Evolutionary conservation across 2,797 vertebrate species (phyloP).

Genomic region (Rhabdomys pumilio): DNA sequence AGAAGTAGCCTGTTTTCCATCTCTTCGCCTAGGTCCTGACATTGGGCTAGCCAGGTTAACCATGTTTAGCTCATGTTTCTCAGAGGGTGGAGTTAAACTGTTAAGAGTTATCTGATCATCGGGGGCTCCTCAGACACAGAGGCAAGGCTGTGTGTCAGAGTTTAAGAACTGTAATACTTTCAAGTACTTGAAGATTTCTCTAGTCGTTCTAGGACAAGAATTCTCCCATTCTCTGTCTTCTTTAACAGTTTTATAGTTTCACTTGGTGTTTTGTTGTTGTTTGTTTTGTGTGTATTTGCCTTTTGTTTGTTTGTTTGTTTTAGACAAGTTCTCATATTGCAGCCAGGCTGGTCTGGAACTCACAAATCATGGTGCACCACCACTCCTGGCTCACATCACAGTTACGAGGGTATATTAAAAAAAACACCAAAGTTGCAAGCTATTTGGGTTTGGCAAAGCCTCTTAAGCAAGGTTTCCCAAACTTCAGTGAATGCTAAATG

Average conservation of each 20-base stretch:
- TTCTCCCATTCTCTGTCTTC: slow-evolving; percentile 7
- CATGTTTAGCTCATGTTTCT: slow-evolving; percentile 45
- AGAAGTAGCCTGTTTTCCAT: neutral
- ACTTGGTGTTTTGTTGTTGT: neutral
- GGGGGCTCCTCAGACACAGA: neutral
- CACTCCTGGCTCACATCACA: neutral
- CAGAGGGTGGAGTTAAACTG: slow-evolving; percentile 20
- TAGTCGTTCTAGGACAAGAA: slow-evolving; percentile 2
- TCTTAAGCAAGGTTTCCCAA: neutral
- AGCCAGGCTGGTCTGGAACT: neutral
- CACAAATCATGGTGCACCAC: neutral
- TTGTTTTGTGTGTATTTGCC: neutral
- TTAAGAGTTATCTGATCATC: neutral
- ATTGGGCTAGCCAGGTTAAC: neutral
- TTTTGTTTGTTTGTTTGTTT: neutral
- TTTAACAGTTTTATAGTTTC: slow-evolving; percentile 47
- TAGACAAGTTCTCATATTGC: neutral
- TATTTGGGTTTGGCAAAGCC: neutral
- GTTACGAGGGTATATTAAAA: neutral
- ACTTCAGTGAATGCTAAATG: neutral
- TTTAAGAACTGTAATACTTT: neutral
- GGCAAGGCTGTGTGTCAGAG: neutral
- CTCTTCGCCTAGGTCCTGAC: neutral
- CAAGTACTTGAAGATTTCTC: neutral
- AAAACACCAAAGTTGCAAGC: neutral